Conservation (phyloP, 2,888 invertebrate species). For the Anagyrus pseudococci region DNA sequence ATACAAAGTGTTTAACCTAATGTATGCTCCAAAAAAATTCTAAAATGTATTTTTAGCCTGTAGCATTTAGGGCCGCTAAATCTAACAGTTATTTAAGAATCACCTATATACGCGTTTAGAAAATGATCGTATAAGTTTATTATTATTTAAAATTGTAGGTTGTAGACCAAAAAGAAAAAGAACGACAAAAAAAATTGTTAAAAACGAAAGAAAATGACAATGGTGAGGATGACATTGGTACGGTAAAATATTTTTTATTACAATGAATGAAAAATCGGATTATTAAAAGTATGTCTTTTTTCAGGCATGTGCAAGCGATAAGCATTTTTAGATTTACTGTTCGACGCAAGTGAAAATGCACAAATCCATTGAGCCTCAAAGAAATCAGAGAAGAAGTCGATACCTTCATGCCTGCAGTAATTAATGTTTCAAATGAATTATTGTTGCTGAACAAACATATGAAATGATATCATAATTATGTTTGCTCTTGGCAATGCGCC, state of each 20-base stretch:
- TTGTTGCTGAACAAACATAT: conserved; percentile 40
- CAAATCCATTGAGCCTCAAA: conserved; percentile 55
- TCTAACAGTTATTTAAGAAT: too few relatives aligned
- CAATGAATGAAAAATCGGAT: background rate
- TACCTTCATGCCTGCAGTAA: conserved; percentile 60
- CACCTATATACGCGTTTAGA: background rate
- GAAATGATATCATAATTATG: conserved; percentile 43
- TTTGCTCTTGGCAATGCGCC: conserved; percentile 63
- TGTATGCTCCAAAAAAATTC: too few relatives aligned
- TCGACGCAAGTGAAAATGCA: conserved; percentile 67
- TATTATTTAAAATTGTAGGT: background rate
- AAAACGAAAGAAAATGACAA: background rate
- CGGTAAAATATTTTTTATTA: background rate
- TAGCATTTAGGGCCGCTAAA: too few relatives aligned
- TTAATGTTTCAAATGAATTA: conserved; percentile 37
- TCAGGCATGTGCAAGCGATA: conserved; percentile 68
- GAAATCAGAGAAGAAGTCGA: conserved; percentile 62
- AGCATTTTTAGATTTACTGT: conserved; percentile 73
- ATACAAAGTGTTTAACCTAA: too few relatives aligned
- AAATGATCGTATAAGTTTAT: background rate
- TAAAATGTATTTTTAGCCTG: too few relatives aligned
- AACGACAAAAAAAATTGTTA: background rate
- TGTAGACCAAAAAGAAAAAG: background rate
- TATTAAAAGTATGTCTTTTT: too few relatives aligned
- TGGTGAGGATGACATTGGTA: background rate